Evolutionary conservation across 2,888 invertebrate species (phyloP).

Genomic region (Steinernema hermaphroditum): DNA sequence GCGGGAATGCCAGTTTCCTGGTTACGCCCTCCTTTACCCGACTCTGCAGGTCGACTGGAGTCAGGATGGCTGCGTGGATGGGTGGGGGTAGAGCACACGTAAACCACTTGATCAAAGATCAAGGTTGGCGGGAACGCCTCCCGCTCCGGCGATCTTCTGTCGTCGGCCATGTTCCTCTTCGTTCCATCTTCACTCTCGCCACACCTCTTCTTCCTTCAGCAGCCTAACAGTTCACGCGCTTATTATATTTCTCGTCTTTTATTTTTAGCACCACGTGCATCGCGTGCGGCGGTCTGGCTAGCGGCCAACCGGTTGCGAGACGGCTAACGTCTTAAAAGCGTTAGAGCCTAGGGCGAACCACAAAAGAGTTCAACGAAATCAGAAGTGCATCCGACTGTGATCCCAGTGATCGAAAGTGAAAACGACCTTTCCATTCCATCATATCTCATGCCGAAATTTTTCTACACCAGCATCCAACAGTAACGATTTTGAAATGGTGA

Average conservation of each 20-base stretch:
- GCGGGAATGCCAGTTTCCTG: too few relatives aligned
- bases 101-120: constrained; percentile 20
- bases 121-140: constrained; percentile 23
- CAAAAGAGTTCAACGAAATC: not conserved
- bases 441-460: too few relatives aligned
- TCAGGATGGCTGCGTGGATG: not conserved
- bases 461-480: too few relatives aligned
- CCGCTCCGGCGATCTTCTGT: not conserved
- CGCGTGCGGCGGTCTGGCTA: not conserved
- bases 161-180: constrained; percentile 13
- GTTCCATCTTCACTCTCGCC: constrained; percentile 10
- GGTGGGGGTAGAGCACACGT: constrained; percentile 4
- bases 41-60: too few relatives aligned
- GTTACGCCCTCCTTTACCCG: too few relatives aligned
- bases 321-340: not conserved
- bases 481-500: too few relatives aligned
- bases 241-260: not conserved
- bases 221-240: not conserved
- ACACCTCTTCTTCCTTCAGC: not conserved
- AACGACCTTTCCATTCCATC: not conserved
- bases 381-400: not conserved
- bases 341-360: not conserved
- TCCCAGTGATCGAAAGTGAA: not conserved
- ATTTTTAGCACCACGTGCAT: constrained; percentile 1
- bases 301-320: not conserved